Base-by-base conservation (phyloP, 2,113 vertebrate genomes). In the Notarius lentiginosus region DNA sequence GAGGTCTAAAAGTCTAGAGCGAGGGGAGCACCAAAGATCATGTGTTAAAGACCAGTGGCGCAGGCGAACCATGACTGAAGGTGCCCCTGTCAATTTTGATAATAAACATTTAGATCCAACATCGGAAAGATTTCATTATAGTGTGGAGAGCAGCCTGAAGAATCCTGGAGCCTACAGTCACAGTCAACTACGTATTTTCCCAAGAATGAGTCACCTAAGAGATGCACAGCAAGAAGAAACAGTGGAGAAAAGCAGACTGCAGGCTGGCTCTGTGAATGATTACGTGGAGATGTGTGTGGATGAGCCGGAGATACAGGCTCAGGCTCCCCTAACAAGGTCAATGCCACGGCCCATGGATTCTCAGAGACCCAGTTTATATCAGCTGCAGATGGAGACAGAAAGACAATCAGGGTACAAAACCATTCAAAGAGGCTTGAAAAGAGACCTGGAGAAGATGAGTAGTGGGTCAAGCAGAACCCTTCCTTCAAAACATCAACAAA, bases 241-340 rank as follows among this genome's bases (percentile, higher is more conserved):
- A 2, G 4, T 70, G 84, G 82, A 82, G 47, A 84, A 63, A 82
- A 82, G 53, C 66, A 58, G 10, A 9, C 72, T 80, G 60, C 83
- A 75, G 22, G 63, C 68, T 79, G 86, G 83, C 79, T 77, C 30
- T 86, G 27, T 34, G 66, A 87, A 86, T 85, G 90, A 88, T 22
- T 92, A 88, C 76, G 88, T 93, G 2, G 95, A 96, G 91, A 95
- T 96, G 95, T 95, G 92, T 84, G 95, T 95, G 68, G 95, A 96
- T 83, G 95, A 93, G 82, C 95, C 95, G 10, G 92, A 93, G 86
- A 83, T 88, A 75, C 89, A 88, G 24, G 84, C 82, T 51, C 58
- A 22, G 4, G 47, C 10, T 53, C 34, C 1, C 20, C 80, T 90
- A 65, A 47, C 81, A 12, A 88, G 82, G 73, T 91, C 91, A 20